Evolutionary conservation across 2,888 invertebrate species (phyloP).

Genomic region (Deilephila porcellus): DNA sequence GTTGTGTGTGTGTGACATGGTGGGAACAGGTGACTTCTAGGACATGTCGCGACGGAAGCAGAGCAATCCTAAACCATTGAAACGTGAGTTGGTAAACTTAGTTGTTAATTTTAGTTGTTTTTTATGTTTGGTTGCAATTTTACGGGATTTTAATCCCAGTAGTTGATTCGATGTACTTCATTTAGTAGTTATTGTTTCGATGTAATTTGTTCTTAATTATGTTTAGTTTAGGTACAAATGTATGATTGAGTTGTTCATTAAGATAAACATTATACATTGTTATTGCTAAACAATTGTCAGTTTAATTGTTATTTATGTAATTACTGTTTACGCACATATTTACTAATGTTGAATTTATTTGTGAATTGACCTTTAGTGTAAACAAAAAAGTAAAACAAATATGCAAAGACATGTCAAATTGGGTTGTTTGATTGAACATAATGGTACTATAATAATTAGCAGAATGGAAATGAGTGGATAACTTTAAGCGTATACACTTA

Average conservation of each 20-base stretch:
- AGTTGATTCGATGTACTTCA: too few relatives aligned
- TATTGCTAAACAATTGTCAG: slow-evolving; percentile 12
- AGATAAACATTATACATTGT: slow-evolving; percentile 19
- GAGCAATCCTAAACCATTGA: slow-evolving; percentile 97
- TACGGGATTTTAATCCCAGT: background rate
- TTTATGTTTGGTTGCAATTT: background rate
- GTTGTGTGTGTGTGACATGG: slow-evolving; percentile 69
- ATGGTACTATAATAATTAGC: too few relatives aligned
- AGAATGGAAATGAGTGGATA: too few relatives aligned
- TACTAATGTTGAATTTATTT: background rate
- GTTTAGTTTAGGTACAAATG: too few relatives aligned
- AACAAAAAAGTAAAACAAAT: too few relatives aligned
- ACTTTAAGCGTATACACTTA: too few relatives aligned
- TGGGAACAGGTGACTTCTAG: slow-evolving; percentile 69
- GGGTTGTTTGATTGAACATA: too few relatives aligned
- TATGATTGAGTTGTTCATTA: slow-evolving; percentile 6
- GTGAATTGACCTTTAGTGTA: too few relatives aligned
- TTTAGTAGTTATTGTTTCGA: too few relatives aligned
- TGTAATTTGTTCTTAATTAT: too few relatives aligned
- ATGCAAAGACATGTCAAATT: too few relatives aligned
- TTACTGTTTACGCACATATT: background rate
- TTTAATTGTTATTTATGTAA: slow-evolving; percentile 4
- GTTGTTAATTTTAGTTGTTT: background rate
- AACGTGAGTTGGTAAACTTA: slow-evolving; percentile 88
- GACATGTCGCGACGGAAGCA: slow-evolving; percentile 97